Conservation (phyloP, 2,888 invertebrate genomes). For the Nemotelus pantherinus region DNA sequence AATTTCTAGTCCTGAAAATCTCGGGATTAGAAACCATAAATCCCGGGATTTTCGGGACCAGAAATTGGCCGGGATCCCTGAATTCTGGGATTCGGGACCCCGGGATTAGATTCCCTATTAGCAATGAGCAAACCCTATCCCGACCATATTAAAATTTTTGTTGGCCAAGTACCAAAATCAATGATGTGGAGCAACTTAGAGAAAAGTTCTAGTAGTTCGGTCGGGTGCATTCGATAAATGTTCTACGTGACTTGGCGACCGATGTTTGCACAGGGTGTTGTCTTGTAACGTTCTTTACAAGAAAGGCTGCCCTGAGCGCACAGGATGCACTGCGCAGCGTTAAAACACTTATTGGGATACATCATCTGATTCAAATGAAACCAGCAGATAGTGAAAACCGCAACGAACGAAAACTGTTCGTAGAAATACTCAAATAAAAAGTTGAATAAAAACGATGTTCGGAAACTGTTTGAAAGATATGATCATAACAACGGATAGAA, state of each 20-base stretch:
- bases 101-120: too few relatives aligned
- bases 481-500: too few relatives aligned
- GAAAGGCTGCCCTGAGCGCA: background rate
- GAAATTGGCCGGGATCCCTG: too few relatives aligned
- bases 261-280: background rate
- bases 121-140: background rate
- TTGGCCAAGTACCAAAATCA: background rate
- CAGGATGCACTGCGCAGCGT: background rate
- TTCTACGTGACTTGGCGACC: background rate
- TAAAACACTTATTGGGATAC: background rate
- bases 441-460: background rate
- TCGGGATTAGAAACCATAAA: too few relatives aligned
- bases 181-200: background rate
- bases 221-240: background rate
- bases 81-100: too few relatives aligned
- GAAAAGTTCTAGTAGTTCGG: background rate
- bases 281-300: background rate
- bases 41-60: too few relatives aligned
- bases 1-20: too few relatives aligned
- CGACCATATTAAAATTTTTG: background rate
- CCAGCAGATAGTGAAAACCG: background rate
- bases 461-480: background rate
- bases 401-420: background rate
- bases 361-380: background rate
- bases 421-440: background rate